Base-by-base conservation (phyloP, 2,888 invertebrate species). In the Amiota mariae region DNA sequence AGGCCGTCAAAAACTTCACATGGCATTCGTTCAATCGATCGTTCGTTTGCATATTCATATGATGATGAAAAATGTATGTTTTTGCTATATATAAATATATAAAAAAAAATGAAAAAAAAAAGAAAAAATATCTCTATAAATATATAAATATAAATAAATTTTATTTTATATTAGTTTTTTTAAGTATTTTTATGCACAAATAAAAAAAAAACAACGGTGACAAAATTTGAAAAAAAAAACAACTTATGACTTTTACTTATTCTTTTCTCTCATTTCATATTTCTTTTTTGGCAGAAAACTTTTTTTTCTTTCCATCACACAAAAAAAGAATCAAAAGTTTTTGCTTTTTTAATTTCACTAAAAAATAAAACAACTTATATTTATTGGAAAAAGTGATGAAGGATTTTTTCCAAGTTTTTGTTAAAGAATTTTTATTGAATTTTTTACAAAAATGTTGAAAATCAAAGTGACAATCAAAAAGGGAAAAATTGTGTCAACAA, bases 171-270 rank as follows among this genome's bases (percentile, higher is more conserved):
- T 81, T 87, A 87, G 82, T 72, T 72, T 36, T 36, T 20, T 72
- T 87, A 88, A 87, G 88, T 88, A 85, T 81, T 81, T 82, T 81
- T 87, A 88, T 88, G 89, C 86, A 82, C 85, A 89, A 36, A 88
- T 86, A 87, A 88, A 87, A 86, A 36, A 36, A 88, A 88, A 89
- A 88, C 82, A 87, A 89, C 89, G 89, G 89, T 89, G 89, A 89
- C 89, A 89, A 89, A 89, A 88, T 88, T 87, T 66, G 84, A 86
- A 85, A 84, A 85, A 85, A 82, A 79, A 74, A 75, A 76, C 75
- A 71, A 20, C 61, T 8, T 20, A 8, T 48, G n/a, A 20, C 47
- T 46, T 8, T 64, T 51, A 56, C 61, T 68, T 57, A 20, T 54
- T 56, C 56, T 54, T 6, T 64, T n/a, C 13, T 54, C 10, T 12